Conservation (phyloP, 2,888 invertebrate species). For the Drosophila flavopinicola region DNA sequence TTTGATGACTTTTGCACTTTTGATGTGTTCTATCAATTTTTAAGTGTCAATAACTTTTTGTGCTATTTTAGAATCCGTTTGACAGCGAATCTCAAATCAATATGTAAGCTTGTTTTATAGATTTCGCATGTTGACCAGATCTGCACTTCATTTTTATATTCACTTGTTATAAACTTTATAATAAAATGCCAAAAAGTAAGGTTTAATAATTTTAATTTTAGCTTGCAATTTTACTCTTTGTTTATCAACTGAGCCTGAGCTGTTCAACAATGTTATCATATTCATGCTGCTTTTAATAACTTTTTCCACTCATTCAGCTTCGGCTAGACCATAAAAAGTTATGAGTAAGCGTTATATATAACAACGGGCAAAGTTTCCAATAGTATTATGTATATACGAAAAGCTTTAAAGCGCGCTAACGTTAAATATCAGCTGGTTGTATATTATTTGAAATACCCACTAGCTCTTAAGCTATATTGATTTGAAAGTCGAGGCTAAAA, state of each 20-base stretch:
- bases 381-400: not conserved
- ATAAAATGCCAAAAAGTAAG: not conserved
- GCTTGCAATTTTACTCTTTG: not conserved
- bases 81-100: not conserved
- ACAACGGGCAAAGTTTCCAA: conserved; percentile 12
- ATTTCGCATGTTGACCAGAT: too few species aligned
- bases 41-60: not conserved
- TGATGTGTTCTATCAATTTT: not conserved
- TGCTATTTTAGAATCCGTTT: not conserved
- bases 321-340: conserved; percentile 16
- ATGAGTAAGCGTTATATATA: conserved; percentile 1
- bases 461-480: not conserved
- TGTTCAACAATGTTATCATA: conserved; percentile 56
- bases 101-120: not conserved
- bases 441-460: not conserved
- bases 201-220: not conserved
- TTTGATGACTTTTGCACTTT: not conserved
- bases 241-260: not conserved
- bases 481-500: not conserved
- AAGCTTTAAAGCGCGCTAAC: conserved; percentile 3
- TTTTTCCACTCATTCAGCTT: conserved; percentile 24
- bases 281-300: conserved; percentile 44
- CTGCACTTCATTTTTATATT: not conserved
- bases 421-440: not conserved
- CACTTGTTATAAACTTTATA: not conserved